Evolutionary conservation across 2,113 vertebrate species (phyloP), one percentile per base, ranked within the genome.

Genomic region (Syrrhaptes paradoxus): DNA sequence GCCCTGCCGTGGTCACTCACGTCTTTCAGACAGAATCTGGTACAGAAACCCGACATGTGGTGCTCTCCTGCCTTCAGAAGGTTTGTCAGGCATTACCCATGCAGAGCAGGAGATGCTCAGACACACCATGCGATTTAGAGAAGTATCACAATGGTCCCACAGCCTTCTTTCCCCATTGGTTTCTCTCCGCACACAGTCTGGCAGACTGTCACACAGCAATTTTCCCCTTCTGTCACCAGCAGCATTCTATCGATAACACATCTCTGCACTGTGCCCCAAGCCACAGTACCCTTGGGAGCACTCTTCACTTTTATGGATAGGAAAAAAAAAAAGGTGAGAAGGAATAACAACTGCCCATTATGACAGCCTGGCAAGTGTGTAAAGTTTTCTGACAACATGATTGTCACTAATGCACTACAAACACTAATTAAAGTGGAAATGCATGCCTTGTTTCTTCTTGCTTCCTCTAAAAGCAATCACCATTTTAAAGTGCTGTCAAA

Each of bases 341-440:
- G 48, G 62, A 93, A 59, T 67, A 95, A 62, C 62, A 78, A 85
- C 65, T 87, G 78, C n/a, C 92, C 45, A 67, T 89, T 68, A 28
- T 32, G 34, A 83, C 83, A 96, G 36, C 63, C 67, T 81, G 71
- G 68, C 48, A 51, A 90, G 34, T 7, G 14, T 3, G 41, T 34
- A 31, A 85, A 81, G 54, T 88, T 92, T 85, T 75, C 36, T 90
- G 87, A 90, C 87, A 94, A 79, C 32, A 70, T 74, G 70, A 95
- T 67, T 95, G 91, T 87, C 78, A 87, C 92, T 84, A 91, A 95
- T 74, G 83, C 28, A 82, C 72, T 87, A 78, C 77, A 85, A 90
- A 90, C 85, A 45, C 92, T 95, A 92, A 93, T 95, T 95, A 90
- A 85, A 48, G 78, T 76, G 34, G 70, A 95, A 86, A 95, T 51